These are phyloP conservation scores for Tetrax tetrax DNA, from an alignment of 2,113 vertebrate species.

Conservation along the genomic window DNA sequence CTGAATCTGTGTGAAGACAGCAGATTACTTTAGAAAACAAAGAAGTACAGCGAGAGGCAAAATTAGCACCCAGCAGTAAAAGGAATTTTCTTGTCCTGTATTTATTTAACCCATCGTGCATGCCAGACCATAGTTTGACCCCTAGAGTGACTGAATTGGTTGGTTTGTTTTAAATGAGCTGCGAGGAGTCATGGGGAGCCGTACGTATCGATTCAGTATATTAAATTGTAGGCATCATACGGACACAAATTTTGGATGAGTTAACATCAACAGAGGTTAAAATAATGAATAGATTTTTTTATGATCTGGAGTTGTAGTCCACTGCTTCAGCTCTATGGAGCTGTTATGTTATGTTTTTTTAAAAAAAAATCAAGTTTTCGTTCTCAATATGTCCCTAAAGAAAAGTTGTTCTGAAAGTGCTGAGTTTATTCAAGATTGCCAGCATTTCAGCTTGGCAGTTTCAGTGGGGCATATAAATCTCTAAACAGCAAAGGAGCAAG, in stretches of 20 bases:
- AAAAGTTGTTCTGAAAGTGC: conserved; percentile 29
- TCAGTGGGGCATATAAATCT: conserved; percentile 35
- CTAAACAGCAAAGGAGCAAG: conserved; percentile 9
- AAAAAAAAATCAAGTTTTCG: neutral
- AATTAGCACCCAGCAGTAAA: neutral
- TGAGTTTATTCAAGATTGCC: conserved; percentile 46
- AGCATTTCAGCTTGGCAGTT: conserved; percentile 36
- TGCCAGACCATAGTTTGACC: neutral
- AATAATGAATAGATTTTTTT: conserved; percentile 11
- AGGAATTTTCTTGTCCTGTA: neutral
- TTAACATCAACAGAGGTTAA: neutral
- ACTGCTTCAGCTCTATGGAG: neutral
- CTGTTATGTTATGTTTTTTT: neutral
- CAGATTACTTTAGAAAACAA: neutral
- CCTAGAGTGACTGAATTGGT: neutral
- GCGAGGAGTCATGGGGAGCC: neutral
- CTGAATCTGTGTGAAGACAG: neutral
- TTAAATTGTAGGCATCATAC: neutral
- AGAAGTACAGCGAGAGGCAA: neutral
- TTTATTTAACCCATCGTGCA: neutral
- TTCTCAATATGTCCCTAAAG: conserved; percentile 36
- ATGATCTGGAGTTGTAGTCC: neutral
- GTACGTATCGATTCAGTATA: neutral
- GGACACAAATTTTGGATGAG: neutral
- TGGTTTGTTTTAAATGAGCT: neutral